Percentiles rank a stretch among this genome's conserved stretches.
These are phyloP conservation scores for Bembecia ichneumoniformis DNA, from an alignment of 2,888 invertebrate species.

Conservation along the genomic window DNA sequence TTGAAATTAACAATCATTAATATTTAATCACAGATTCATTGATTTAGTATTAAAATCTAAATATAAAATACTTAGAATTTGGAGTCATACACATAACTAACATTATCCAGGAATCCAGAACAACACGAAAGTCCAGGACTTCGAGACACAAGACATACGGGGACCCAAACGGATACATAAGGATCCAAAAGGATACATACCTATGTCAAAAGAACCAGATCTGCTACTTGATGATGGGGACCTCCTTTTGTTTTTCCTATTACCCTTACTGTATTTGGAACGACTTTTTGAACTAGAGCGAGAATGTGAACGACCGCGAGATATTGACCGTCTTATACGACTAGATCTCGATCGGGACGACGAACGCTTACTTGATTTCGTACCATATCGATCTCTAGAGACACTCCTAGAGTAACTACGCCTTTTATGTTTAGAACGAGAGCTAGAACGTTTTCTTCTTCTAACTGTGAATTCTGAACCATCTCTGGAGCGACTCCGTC, in stretches of 20 bases:
- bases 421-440: constrained; percentile 39
- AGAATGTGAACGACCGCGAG: constrained; percentile 38
- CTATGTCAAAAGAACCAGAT: constrained; percentile 55
- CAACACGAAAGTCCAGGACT: too few species aligned
- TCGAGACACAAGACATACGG: too few species aligned
- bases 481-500: constrained; percentile 50
- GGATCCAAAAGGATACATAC: too few species aligned
- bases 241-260: constrained; percentile 37
- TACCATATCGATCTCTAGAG: constrained; percentile 55
- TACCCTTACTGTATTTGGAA: constrained; percentile 36
- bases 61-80: too few species aligned
- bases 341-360: constrained; percentile 42
- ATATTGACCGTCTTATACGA: constrained; percentile 20
- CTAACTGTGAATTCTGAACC: constrained; percentile 47
- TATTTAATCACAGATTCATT: too few species aligned
- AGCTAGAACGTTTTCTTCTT: constrained; percentile 44
- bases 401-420: constrained; percentile 54
- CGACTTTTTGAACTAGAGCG: constrained; percentile 45
- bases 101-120: too few species aligned
- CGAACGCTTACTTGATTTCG: constrained; percentile 45
- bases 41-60: too few species aligned
- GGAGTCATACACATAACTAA: too few species aligned
- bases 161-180: too few species aligned
- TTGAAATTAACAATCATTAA: too few species aligned
- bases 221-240: constrained; percentile 39